Evolutionary conservation across 2,113 vertebrate genomes (phyloP).

Genomic region (Loxodonta africana): DNA sequence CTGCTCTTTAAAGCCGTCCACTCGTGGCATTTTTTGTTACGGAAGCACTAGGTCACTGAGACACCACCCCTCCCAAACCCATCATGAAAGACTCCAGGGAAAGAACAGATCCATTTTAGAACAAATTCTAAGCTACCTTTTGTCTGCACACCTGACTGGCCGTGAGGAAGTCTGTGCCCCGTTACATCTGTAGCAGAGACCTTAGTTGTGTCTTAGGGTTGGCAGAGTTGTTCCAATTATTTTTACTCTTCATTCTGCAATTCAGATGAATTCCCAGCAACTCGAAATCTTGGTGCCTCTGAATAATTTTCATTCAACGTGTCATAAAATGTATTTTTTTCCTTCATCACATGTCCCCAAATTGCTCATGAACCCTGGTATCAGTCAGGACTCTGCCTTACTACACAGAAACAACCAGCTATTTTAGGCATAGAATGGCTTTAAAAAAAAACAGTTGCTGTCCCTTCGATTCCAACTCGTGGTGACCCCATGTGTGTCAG

Average conservation of each 20-base stretch:
- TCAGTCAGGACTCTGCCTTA: background rate
- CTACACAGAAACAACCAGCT: background rate
- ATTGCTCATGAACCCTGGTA: background rate
- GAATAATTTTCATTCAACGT: background rate
- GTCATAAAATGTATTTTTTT: background rate
- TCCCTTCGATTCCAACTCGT: too few relatives aligned
- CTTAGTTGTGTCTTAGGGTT: background rate
- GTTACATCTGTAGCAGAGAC: background rate
- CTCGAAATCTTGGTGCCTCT: background rate
- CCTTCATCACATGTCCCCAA: background rate
- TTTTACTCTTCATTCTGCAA: slow-evolving; percentile 6
- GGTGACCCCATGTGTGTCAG: background rate
- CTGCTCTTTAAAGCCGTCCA: too few relatives aligned
- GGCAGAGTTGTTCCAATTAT: background rate
- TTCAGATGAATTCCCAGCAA: background rate
- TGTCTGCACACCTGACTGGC: background rate
- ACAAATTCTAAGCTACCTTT: background rate
- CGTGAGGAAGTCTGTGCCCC: background rate
- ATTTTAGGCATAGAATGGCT: background rate
- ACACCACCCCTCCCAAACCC: background rate
- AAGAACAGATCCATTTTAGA: background rate
- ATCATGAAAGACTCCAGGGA: background rate
- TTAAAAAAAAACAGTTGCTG: background rate
- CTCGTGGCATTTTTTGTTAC: too few relatives aligned
- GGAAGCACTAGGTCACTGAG: too few relatives aligned